Evolutionary conservation across 2,888 invertebrate species (phyloP).

Genomic region (Aphelenchoides bicaudatus): DNA sequence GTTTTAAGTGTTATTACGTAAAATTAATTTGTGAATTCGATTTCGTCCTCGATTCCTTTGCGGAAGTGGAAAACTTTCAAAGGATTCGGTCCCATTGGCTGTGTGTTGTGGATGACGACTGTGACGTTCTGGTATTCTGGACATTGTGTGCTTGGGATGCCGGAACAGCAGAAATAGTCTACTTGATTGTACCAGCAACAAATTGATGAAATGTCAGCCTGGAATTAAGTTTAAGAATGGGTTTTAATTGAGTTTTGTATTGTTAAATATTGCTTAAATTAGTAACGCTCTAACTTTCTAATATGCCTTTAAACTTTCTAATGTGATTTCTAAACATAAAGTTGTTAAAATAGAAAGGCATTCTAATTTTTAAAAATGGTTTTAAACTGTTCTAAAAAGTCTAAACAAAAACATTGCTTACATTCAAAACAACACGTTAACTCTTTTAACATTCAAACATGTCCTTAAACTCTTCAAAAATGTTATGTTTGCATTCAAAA

Average conservation of each 20-base stretch:
- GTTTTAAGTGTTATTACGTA: background rate
- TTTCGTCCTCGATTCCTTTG: constrained; percentile 47
- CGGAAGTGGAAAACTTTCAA: constrained; percentile 56
- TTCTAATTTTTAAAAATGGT: no score
- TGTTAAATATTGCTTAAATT: no score
- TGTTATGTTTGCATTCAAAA: no score
- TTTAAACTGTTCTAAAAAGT: background rate
- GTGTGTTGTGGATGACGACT: constrained; percentile 59
- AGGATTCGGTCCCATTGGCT: constrained; percentile 54
- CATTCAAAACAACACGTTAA: no score
- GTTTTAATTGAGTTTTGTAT: background rate
- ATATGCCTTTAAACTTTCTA: no score
- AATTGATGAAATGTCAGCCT: constrained; percentile 56
- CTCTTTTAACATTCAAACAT: no score
- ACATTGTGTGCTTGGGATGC: constrained; percentile 46
- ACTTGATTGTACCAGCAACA: constrained; percentile 60
- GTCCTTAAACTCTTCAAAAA: no score
- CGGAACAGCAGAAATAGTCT: constrained; percentile 58
- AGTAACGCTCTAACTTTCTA: no score
- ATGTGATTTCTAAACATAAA: no score
- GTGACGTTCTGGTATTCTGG: constrained; percentile 59
- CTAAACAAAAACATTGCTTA: background rate
- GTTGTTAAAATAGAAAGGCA: no score
- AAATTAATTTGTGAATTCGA: constrained; percentile 24
- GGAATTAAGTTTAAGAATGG: constrained; percentile 14